Evolutionary conservation across 2,888 invertebrate genomes (phyloP).

Genomic region (Unio pictorum): DNA sequence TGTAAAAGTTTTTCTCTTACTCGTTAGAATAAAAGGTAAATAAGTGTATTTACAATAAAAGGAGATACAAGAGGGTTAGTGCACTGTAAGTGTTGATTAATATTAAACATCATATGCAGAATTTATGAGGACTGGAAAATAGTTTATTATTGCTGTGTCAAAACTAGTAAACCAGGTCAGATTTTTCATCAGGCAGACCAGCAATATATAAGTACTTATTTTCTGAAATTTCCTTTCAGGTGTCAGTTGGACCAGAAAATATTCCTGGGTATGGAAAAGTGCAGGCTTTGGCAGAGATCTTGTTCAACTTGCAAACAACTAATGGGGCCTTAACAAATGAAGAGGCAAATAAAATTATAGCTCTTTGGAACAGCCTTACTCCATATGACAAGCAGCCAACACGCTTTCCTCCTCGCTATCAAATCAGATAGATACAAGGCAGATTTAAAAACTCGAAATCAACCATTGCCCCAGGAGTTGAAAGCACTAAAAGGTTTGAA

Average conservation of each 20-base stretch:
- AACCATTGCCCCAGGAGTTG: constrained; percentile 17
- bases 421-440: constrained; percentile 1
- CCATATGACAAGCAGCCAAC: constrained; percentile 16
- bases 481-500: constrained; percentile 13
- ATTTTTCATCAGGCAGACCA: too few relatives aligned
- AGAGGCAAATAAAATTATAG: constrained; percentile 4
- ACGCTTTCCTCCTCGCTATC: constrained; percentile 6
- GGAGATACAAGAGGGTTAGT: too few relatives aligned
- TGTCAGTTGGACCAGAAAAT: constrained; percentile 16
- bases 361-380: constrained; percentile 6
- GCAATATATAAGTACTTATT: too few relatives aligned
- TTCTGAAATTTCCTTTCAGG: constrained; percentile 4
- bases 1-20: too few relatives aligned
- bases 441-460: constrained; percentile 16
- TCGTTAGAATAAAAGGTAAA: too few relatives aligned
- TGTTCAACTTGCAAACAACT: not conserved
- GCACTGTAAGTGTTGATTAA: too few relatives aligned
- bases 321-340: not conserved
- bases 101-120: too few relatives aligned
- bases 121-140: too few relatives aligned
- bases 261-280: constrained; percentile 13
- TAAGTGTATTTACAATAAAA: too few relatives aligned
- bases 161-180: too few relatives aligned
- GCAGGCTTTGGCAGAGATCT: constrained; percentile 3
- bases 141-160: too few relatives aligned